Conservation (phyloP, 1,140 invertebrate genomes). For the Vanessa atalanta region DNA sequence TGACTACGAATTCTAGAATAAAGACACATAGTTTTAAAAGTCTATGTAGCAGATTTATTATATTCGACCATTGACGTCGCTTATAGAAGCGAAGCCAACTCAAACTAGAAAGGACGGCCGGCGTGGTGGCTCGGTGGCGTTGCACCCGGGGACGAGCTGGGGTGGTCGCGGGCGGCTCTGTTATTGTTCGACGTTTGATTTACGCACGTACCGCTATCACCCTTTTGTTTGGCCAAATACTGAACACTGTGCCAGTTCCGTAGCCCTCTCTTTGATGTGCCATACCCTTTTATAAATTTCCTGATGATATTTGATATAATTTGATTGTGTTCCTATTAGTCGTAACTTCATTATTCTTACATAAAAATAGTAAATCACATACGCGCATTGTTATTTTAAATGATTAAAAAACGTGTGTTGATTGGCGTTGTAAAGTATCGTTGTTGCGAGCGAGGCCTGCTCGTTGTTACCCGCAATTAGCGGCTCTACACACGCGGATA, state of each 20-base stretch:
- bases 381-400: slow-evolving; percentile 8
- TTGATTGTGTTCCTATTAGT: background rate
- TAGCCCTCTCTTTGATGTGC: slow-evolving; percentile 27
- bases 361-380: background rate
- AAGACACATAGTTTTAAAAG: background rate
- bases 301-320: slow-evolving; percentile 3
- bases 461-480: slow-evolving; percentile 75
- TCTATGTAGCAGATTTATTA: slow-evolving; percentile 68
- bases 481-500: slow-evolving; percentile 71
- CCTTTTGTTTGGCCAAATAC: slow-evolving; percentile 74
- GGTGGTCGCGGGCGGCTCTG: slow-evolving; percentile 63
- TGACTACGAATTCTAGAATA: background rate
- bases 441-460: slow-evolving; percentile 35
- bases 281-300: slow-evolving; percentile 7
- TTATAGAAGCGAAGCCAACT: slow-evolving; percentile 51
- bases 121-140: slow-evolving; percentile 29
- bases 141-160: slow-evolving; percentile 48
- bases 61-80: slow-evolving; percentile 45
- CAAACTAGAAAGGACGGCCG: slow-evolving; percentile 31
- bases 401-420: slow-evolving; percentile 13
- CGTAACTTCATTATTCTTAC: background rate
- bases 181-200: slow-evolving; percentile 79
- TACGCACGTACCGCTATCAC: slow-evolving; percentile 77
- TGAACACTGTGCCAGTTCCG: slow-evolving; percentile 43
- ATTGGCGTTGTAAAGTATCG: slow-evolving; percentile 28